Conservation (phyloP, 2,888 invertebrate genomes). For the Morpho achilles region DNA sequence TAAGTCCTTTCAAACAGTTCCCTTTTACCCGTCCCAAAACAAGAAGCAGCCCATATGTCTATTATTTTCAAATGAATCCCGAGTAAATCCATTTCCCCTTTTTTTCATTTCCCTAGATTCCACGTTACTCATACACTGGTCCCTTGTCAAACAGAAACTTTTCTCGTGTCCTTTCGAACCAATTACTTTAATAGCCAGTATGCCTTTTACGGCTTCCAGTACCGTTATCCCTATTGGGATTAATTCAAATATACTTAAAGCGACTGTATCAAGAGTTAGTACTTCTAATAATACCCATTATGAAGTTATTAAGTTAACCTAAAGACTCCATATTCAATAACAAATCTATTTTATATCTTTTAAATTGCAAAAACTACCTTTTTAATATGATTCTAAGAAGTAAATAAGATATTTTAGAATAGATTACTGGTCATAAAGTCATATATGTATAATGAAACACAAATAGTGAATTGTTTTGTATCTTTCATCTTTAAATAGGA, state of each 20-base stretch:
- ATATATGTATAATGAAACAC: too few species aligned
- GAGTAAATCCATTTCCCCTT: conserved; percentile 55
- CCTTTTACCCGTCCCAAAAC: conserved; percentile 13
- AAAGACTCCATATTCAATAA: too few species aligned
- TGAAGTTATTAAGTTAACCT: too few species aligned
- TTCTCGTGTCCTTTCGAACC: conserved; percentile 69
- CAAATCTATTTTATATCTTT: too few species aligned
- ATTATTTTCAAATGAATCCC: conserved; percentile 52
- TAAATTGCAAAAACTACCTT: too few species aligned
- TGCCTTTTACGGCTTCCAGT: conserved; percentile 40
- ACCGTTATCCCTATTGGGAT: conserved; percentile 4
- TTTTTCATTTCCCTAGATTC: conserved; percentile 54
- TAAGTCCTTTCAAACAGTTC: conserved; percentile 9
- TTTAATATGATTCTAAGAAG: too few species aligned
- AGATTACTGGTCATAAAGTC: too few species aligned
- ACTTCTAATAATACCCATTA: too few species aligned
- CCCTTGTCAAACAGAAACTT: conserved; percentile 75
- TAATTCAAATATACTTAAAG: conserved; percentile 1
- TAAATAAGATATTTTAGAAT: too few species aligned
- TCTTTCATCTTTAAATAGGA: too few species aligned
- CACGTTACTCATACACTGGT: conserved; percentile 59
- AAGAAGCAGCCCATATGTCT: conserved; percentile 32
- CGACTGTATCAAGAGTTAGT: too few species aligned
- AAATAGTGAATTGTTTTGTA: too few species aligned
- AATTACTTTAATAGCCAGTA: conserved; percentile 62